Evolutionary conservation across 2,797 vertebrate genomes (phyloP).

Genomic region (Hippopotamyrus pictus): DNA sequence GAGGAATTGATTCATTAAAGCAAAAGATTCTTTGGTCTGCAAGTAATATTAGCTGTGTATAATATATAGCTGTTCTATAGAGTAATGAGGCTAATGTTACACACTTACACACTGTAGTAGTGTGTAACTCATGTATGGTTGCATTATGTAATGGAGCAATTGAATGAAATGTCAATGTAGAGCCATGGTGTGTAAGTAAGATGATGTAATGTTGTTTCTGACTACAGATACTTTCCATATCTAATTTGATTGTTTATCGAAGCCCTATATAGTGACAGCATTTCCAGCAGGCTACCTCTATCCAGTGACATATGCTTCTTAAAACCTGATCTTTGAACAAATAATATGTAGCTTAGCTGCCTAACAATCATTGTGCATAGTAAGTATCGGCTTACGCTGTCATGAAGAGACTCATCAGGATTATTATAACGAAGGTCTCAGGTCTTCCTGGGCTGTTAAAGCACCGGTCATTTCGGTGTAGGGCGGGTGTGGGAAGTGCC

Average conservation of each 20-base stretch:
- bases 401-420: background rate
- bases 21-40: background rate
- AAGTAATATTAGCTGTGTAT: background rate
- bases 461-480: background rate
- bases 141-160: background rate
- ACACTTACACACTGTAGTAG: background rate
- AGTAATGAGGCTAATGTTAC: background rate
- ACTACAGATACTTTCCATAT: background rate
- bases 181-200: background rate
- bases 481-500: background rate
- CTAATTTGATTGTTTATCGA: background rate
- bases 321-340: background rate
- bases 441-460: background rate
- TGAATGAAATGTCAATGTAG: background rate
- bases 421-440: background rate
- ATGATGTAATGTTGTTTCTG: background rate
- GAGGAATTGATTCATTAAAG: background rate
- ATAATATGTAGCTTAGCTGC: background rate
- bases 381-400: background rate
- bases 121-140: background rate
- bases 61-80: background rate
- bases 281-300: background rate
- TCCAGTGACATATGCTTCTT: background rate
- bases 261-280: background rate
- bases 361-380: background rate